Evolutionary conservation across 2,888 invertebrate genomes (phyloP), one percentile per base, ranked within the genome.

Genomic region (Petrolisthes cinctipes): DNA sequence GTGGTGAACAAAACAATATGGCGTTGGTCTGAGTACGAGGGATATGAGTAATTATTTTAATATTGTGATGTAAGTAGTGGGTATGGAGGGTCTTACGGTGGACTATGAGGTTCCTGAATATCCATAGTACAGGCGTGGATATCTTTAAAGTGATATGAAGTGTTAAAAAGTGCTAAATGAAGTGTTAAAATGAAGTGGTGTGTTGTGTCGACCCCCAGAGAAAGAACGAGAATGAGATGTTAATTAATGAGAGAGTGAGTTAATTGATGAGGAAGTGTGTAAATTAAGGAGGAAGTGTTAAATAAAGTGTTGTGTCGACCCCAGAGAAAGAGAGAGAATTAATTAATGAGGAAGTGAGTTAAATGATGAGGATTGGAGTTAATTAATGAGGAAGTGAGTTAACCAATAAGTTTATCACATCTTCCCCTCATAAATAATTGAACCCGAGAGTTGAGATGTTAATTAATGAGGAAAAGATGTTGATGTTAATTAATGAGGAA

Each of bases 1-100:
- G 84, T 84, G 73, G 78, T 78, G 37, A 37, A 37, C 37, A 37
- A 73, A 51, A 84, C 84, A 84, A 84, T 84, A 84, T 84, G 84
- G 84, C 84, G 84, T 84, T 37, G 37, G 37, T 53, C 51, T 2
- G 66, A 51, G 51, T 78, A 14, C 23, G 37, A n/a, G 61, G 66
- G 53, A 11, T 66, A 57, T 78, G 53, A 84, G 84, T 76, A 61
- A 78, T 61, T 84, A 14, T 9, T 76, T 20, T 5, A 37, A 57
- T 11, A 57, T 84, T 84, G 78, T 66, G 57, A 57, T 84, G 84
- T 57, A 76, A 84, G 84, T 78, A 73, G 5, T 66, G 51, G 6
- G 51, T 37, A n/a, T 20, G 75, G 78, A 54, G 14, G 14, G 61
- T 57, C 37, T 53, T 61, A 14, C 17, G n/a, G 7, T n/a, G 11